Evolutionary conservation across 2,888 invertebrate genomes (phyloP).

Genomic region (Eulithis prunata): DNA sequence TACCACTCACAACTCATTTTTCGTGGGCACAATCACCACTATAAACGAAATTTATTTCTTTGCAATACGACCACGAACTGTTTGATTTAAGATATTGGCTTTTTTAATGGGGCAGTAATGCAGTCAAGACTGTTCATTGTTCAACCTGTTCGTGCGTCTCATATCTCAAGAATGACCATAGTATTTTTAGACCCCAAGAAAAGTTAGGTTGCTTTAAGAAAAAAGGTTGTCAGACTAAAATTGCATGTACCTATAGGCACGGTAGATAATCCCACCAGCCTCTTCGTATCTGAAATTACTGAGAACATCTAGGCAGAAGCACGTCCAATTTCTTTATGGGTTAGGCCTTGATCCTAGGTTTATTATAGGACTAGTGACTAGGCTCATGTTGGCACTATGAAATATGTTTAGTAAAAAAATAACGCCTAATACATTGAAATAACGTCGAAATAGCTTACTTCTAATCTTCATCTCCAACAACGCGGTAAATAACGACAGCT

Average conservation of each 20-base stretch:
- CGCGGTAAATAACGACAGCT: neutral
- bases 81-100: slow-evolving; percentile 14
- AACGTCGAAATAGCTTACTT: neutral
- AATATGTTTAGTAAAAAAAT: too few relatives aligned
- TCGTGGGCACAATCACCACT: slow-evolving; percentile 64
- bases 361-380: too few relatives aligned
- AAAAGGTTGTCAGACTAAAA: too few relatives aligned
- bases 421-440: neutral
- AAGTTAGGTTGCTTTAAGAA: too few relatives aligned
- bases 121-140: neutral
- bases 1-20: slow-evolving; percentile 66
- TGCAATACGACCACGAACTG: slow-evolving; percentile 23
- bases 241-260: too few relatives aligned
- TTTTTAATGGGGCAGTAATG: slow-evolving; percentile 14
- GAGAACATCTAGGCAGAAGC: too few relatives aligned
- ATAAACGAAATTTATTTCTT: slow-evolving; percentile 46
- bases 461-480: neutral
- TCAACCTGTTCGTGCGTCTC: neutral
- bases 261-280: too few relatives aligned
- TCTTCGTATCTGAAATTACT: too few relatives aligned
- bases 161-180: slow-evolving; percentile 2
- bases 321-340: too few relatives aligned
- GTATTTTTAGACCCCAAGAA: too few relatives aligned
- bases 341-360: too few relatives aligned
- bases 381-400: too few relatives aligned